A percentile compares a stretch with the other conserved stretches of the same genome.
These are phyloP conservation scores for Vanessa tameamea DNA, from an alignment of 1,140 invertebrate species.

Conservation along the genomic window DNA sequence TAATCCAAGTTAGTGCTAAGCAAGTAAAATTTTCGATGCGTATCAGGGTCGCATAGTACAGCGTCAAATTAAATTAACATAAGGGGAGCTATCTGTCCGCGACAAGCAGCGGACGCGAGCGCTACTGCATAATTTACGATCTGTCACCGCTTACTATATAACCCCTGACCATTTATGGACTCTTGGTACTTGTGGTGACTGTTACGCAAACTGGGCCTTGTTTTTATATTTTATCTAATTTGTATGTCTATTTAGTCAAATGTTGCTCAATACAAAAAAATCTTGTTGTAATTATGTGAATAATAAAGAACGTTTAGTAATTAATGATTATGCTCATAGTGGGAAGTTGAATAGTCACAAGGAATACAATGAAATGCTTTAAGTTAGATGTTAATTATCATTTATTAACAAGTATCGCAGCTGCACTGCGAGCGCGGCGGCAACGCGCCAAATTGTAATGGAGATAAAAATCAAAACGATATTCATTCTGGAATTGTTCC, in stretches of 20 bases:
- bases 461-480: constrained; percentile 25
- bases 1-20: not conserved
- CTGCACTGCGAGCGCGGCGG: constrained; percentile 6
- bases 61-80: constrained; percentile 56
- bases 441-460: constrained; percentile 22
- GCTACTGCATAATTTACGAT: constrained; percentile 48
- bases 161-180: constrained; percentile 2
- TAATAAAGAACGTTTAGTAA: too few relatives aligned
- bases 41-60: constrained; percentile 10
- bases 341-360: too few relatives aligned
- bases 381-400: not conserved
- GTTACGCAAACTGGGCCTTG: not conserved
- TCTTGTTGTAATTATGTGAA: too few relatives aligned
- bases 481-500: constrained; percentile 16
- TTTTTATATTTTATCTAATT: not conserved
- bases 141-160: constrained; percentile 9
- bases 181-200: not conserved
- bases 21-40: not conserved
- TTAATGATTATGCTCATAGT: too few relatives aligned
- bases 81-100: constrained; percentile 37
- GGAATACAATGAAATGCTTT: not conserved
- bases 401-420: not conserved
- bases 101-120: constrained; percentile 28
- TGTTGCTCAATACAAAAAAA: too few relatives aligned
- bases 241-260: too few relatives aligned